A percentile compares a stretch with the other conserved stretches of the same genome.
These are phyloP conservation scores for Phalera bucephala DNA, from an alignment of 2,888 invertebrate genomes.

Conservation along the genomic window DNA sequence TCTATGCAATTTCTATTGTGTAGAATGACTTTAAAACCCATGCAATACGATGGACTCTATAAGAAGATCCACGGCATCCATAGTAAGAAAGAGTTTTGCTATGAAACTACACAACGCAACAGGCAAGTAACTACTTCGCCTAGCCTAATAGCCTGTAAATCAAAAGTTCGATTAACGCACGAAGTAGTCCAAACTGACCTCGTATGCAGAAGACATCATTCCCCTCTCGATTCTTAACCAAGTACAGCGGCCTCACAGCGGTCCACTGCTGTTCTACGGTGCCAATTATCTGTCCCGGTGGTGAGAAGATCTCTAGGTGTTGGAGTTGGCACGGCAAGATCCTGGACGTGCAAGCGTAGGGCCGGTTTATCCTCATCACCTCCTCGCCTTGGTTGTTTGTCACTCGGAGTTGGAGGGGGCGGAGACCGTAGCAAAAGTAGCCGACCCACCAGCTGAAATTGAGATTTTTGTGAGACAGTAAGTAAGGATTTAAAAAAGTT, in stretches of 20 bases:
- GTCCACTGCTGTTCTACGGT: constrained; percentile 89
- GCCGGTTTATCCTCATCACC: constrained; percentile 91
- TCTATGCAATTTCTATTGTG: no score
- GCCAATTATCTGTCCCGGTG: constrained; percentile 86
- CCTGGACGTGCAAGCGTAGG: constrained; percentile 90
- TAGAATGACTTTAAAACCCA: no score
- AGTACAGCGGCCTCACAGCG: constrained; percentile 86
- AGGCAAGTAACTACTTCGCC: no score
- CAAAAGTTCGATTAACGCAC: no score
- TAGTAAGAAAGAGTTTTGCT: no score
- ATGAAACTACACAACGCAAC: no score
- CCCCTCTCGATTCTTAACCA: constrained; percentile 87
- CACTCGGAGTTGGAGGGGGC: constrained; percentile 61
- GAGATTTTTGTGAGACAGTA: not conserved
- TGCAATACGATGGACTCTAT: no score
- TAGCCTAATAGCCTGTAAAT: no score
- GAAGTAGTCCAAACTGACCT: constrained; percentile 69
- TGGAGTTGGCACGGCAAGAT: constrained; percentile 92
- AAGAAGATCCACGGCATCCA: no score
- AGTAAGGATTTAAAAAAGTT: not conserved
- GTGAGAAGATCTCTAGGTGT: constrained; percentile 87
- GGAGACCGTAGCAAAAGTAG: constrained; percentile 65
- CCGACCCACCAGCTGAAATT: constrained; percentile 66
- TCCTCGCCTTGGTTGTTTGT: constrained; percentile 48
- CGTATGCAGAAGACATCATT: constrained; percentile 88